phyloP scores from a whole-genome alignment of 2,888 invertebrate genomes.

The Platycheirus rosarum region DNA sequence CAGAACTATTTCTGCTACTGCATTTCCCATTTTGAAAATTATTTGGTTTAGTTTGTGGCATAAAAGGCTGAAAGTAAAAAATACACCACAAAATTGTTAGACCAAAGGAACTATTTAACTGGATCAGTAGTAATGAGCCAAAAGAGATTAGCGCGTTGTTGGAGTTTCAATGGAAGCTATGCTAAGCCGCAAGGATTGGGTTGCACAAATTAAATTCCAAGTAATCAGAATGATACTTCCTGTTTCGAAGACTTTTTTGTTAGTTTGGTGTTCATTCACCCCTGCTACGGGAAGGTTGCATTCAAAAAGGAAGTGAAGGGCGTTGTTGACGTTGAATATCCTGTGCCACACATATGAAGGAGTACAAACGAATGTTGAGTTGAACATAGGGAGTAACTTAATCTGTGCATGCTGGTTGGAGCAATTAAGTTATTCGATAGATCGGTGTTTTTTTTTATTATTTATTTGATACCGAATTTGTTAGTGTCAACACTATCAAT shows the following conservation, averaged over 20 bases:
- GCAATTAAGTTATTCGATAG: slow-evolving; percentile 1
- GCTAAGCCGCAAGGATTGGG: slow-evolving; percentile 50
- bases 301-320: slow-evolving; percentile 53
- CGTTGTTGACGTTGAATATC: slow-evolving; percentile 5
- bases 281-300: slow-evolving; percentile 34
- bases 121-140: slow-evolving; percentile 40
- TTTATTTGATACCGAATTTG: slow-evolving; percentile 21
- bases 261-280: slow-evolving; percentile 61
- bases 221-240: slow-evolving; percentile 64
- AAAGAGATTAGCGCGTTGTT: slow-evolving; percentile 37
- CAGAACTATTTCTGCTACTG: background rate
- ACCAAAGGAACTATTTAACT: slow-evolving; percentile 25
- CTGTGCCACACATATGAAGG: background rate
- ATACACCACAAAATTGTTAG: background rate
- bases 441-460: background rate
- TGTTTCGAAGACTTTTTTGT: slow-evolving; percentile 34
- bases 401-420: background rate
- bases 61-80: background rate
- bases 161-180: slow-evolving; percentile 39
- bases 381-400: background rate
- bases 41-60: background rate
- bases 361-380: background rate
- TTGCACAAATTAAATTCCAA: slow-evolving; percentile 62
- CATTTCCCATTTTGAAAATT: background rate
- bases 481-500: slow-evolving; percentile 18